Evolutionary conservation across 1,140 invertebrate genomes (phyloP), one percentile per base, ranked within the genome.

Genomic region (Atta texana): DNA sequence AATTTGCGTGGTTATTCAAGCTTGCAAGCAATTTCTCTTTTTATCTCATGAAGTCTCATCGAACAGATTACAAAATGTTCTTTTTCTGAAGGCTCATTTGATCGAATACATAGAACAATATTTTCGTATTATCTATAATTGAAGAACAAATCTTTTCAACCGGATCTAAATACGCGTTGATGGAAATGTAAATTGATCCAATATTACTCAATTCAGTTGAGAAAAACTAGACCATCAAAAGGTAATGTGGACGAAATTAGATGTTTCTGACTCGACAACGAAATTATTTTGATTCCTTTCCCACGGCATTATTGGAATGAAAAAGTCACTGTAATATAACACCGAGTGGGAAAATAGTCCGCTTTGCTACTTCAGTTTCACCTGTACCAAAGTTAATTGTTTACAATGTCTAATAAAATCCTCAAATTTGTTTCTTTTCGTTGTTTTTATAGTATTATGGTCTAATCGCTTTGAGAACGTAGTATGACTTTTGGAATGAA

Each of bases 381-480:
- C 49, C 66, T 68, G 81, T 74, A 21, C 68, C 53, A 77, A 61
- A 10, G 3, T 64, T 85, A 8, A 21, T 57, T 85, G 53, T 89
- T 78, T 88, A 89, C 87, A 63, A 44, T 34, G 31, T 63, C 68
- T 84, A 57, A 84, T 75, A 44, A 74, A 55, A 74, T 82, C 7
- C 18, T 63, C 14, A 24, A 10, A 14, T 55, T 59, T 34, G 18
- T 49, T 66, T 24, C 1, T 21, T 14, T 16, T 49, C 10, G 14
- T 4, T 51, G 8, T 66, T 28, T 21, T 12, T n/a, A 57, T 16
- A 16, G n/a, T 16, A 21, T 12, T 31, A 12, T 2, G 6, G 14
- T 16, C 12, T 12, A n/a, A 59, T 44, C 51, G 57, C 7, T 24
- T 28, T 49, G 53, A 39, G n/a, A 21, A 44, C 34, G 28, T 49